Conservation (phyloP, 2,888 invertebrate species). For the Himalopsyche anomala region DNA sequence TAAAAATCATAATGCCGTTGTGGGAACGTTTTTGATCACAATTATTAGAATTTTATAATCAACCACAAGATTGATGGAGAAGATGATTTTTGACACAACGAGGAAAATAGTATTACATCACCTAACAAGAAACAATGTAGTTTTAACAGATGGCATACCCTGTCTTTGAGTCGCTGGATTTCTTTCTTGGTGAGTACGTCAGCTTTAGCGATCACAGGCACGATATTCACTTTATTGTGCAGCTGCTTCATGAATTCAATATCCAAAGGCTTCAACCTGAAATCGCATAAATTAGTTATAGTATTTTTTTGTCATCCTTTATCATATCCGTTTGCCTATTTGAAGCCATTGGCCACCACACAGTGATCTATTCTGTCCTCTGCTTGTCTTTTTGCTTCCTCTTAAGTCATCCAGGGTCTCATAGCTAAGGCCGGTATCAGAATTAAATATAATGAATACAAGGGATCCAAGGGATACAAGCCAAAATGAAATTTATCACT, state of each 20-base stretch:
- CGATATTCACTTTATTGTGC: slow-evolving; percentile 96
- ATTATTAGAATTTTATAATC: no score
- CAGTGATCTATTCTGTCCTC: not conserved
- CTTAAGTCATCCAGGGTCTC: not conserved
- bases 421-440: not conserved
- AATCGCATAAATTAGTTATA: slow-evolving; percentile 55
- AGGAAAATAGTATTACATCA: no score
- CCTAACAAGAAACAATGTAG: no score
- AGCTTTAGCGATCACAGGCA: slow-evolving; percentile 98
- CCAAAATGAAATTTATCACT: no score
- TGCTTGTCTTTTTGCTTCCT: not conserved
- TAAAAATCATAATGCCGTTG: no score
- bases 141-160: slow-evolving; percentile 74
- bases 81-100: no score
- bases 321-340: no score
- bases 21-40: no score
- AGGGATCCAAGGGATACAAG: no score
- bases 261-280: slow-evolving; percentile 93
- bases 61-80: no score
- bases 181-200: slow-evolving; percentile 97
- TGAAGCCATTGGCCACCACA: not conserved
- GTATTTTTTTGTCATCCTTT: no score
- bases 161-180: slow-evolving; percentile 89
- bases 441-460: not conserved
- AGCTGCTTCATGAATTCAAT: slow-evolving; percentile 97